Percentiles rank a stretch among this genome's conserved stretches.
These are phyloP conservation scores for Cromileptes altivelis DNA, from an alignment of 2,113 vertebrate genomes.

Conservation along the genomic window DNA sequence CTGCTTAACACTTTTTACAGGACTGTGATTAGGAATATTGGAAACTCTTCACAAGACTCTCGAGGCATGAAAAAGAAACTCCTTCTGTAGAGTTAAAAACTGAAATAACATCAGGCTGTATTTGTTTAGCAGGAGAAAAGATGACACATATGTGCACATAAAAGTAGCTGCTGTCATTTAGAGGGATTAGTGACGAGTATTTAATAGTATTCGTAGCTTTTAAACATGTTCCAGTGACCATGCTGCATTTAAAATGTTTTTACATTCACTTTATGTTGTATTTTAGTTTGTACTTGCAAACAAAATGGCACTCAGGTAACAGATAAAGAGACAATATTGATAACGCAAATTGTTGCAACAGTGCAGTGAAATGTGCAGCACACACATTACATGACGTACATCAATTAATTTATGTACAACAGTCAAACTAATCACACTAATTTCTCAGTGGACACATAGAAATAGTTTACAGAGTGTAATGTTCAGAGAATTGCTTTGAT, in stretches of 20 bases:
- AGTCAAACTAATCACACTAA: not conserved
- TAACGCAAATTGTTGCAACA: not conserved
- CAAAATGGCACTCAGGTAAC: not conserved
- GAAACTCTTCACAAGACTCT: not conserved
- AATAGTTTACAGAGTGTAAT: not conserved
- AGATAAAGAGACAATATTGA: not conserved
- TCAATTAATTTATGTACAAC: not conserved
- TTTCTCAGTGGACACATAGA: not conserved
- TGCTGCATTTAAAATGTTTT: not conserved
- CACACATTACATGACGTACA: not conserved
- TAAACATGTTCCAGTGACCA: not conserved
- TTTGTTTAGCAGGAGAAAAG: not conserved
- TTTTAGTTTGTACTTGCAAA: not conserved
- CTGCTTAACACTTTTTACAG: constrained; percentile 58
- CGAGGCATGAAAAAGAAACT: not conserved
- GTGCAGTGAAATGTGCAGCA: not conserved
- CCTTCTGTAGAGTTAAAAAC: not conserved
- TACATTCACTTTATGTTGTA: not conserved
- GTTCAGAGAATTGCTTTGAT: constrained; percentile 27
- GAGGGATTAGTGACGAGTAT: not conserved
- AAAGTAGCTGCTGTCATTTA: not conserved
- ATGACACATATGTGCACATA: not conserved
- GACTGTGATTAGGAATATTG: constrained; percentile 16
- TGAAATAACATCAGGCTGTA: not conserved
- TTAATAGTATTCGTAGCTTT: not conserved